Evolutionary conservation across 1,140 invertebrate genomes (phyloP), one percentile per base, ranked within the genome.

Genomic region (Zaprionus taronus): DNA sequence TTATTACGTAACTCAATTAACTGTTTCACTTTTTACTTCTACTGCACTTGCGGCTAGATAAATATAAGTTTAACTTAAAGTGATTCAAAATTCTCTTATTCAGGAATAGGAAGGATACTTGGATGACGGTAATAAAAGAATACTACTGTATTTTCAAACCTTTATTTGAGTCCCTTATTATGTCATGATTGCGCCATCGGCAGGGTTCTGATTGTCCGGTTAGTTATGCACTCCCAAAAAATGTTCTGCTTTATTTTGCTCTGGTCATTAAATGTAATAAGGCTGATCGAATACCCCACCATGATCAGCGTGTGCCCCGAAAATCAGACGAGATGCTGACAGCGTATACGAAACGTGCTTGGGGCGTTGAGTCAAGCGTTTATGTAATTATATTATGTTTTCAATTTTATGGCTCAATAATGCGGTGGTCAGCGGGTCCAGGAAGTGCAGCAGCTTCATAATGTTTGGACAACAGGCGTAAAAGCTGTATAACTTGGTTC

Each of bases 321-420:
- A 89, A 84, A 57, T 65, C 38, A 14, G 47, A 38, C 5, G 17
- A 44, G 31, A 26, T 55, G 41, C 55, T 36, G 57, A 36, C 36
- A 79, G 64, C 58, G 60, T 36, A 57, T 61, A 58, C 65, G 67
- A 77, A 73, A 66, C 17, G 63, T 41, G 83, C 85, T 81, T 58
- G 15, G 71, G 85, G 85, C 85, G 81, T 85, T 81, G 65, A 72
- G 68, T 56, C 70, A 71, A 81, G 72, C 82, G 81, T 90, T 90
- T 91, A 90, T 85, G 86, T 91, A 90, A 90, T 90, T 90, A 90
- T 90, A 91, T 90, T 85, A 82, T 90, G 82, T 90, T 90, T 90
- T 90, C 85, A 90, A 90, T 90, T 90, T 90, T 85, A 90, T 90
- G 81, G 85, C 85, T 90, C 85, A 90, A 90, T 90, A 90, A 82